Evolutionary conservation across 2,797 vertebrate genomes (phyloP).

Genomic region (Crenichthys baileyi): DNA sequence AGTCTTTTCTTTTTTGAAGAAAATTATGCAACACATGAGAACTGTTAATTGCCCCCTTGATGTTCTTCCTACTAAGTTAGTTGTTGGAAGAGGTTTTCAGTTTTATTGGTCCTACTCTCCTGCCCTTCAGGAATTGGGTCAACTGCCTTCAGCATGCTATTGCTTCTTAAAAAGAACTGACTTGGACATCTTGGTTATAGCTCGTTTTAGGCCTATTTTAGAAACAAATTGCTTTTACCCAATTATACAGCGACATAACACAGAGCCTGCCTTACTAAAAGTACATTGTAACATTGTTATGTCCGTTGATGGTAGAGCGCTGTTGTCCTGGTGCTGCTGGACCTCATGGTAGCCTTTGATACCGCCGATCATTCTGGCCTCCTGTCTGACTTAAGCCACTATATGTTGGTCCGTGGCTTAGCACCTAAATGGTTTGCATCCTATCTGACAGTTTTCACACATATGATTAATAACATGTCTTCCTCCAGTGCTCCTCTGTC

Average conservation of each 20-base stretch:
- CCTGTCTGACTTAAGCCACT: background rate
- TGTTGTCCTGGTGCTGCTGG: background rate
- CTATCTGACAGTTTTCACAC: background rate
- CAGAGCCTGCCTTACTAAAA: background rate
- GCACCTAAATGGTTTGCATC: background rate
- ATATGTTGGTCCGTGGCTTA: background rate
- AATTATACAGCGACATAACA: background rate
- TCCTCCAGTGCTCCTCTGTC: background rate
- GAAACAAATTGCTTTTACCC: too few relatives aligned
- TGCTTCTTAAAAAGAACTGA: too few relatives aligned
- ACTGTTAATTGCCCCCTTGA: too few relatives aligned
- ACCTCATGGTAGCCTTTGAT: background rate
- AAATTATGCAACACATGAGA: too few relatives aligned
- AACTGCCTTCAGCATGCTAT: too few relatives aligned
- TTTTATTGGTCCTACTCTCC: too few relatives aligned
- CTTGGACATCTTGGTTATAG: too few relatives aligned
- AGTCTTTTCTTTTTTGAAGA: too few relatives aligned
- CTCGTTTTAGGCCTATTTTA: too few relatives aligned
- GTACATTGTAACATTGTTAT: background rate
- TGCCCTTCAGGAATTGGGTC: too few relatives aligned
- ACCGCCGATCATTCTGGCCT: background rate
- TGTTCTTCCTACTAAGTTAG: too few relatives aligned
- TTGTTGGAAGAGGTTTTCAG: too few relatives aligned
- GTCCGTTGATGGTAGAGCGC: background rate
- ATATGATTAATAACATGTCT: background rate